phyloP scores from a whole-genome alignment of 2,888 invertebrate genomes.

The Sycophila texana region DNA sequence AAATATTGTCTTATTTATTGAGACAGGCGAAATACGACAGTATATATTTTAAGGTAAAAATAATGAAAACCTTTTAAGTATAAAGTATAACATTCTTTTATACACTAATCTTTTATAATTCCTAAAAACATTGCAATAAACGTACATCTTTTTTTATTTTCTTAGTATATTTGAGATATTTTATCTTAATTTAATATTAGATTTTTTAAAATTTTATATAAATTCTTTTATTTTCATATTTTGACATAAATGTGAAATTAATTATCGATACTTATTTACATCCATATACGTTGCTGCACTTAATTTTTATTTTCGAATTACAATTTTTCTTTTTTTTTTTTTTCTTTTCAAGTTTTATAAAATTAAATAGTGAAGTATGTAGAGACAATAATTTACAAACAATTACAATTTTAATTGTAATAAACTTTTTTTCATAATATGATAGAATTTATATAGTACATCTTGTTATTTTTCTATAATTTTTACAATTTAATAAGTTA shows the following conservation, averaged over 20 bases:
- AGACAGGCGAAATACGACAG: conserved; percentile 26
- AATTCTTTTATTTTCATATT: conserved; percentile 40
- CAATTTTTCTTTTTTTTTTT: conserved; percentile 1
- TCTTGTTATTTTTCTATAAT: too few relatives aligned
- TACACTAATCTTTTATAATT: conserved; percentile 41
- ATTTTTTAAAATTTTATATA: conserved; percentile 37
- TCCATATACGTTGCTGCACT: background rate
- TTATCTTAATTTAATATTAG: conserved; percentile 19
- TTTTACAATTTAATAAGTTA: too few relatives aligned
- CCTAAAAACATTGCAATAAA: conserved; percentile 47
- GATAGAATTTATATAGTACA: too few relatives aligned
- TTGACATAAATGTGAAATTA: conserved; percentile 18
- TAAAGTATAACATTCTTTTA: conserved; percentile 46
- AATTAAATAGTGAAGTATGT: background rate
- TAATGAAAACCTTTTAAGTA: conserved; percentile 39
- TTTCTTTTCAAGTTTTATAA: conserved; percentile 1
- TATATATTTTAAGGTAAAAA: conserved; percentile 37
- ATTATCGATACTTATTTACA: conserved; percentile 47
- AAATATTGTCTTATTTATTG: conserved; percentile 52
- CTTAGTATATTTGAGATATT: conserved; percentile 28
- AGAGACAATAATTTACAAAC: too few relatives aligned
- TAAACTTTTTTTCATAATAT: too few relatives aligned
- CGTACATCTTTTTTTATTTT: conserved; percentile 37
- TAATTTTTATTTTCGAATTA: too few relatives aligned
- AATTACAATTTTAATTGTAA: too few relatives aligned